Conservation (phyloP, 2,888 invertebrate species). For the Xylocampa areola region DNA sequence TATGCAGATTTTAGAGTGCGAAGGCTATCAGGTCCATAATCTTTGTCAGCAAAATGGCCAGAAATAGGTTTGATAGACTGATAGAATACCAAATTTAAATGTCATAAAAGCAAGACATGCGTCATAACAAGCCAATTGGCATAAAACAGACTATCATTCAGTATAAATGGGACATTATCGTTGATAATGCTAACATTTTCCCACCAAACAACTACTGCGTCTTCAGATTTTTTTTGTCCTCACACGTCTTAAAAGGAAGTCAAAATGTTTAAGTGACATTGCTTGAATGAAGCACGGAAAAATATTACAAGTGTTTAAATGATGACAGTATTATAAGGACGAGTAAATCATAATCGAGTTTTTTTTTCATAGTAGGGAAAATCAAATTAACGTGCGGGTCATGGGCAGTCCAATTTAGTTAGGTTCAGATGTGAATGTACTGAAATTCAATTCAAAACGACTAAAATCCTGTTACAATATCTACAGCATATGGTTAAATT, state of each 20-base stretch:
- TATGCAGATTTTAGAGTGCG: conserved; percentile 47
- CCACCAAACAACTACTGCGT: conserved; percentile 19
- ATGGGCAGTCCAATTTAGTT: too few relatives aligned
- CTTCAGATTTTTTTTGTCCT: background rate
- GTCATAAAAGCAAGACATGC: conserved; percentile 23
- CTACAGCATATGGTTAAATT: too few relatives aligned
- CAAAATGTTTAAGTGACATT: too few relatives aligned
- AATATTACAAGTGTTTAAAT: too few relatives aligned
- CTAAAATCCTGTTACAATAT: too few relatives aligned
- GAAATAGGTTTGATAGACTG: conserved; percentile 28
- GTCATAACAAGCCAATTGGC: conserved; percentile 2
- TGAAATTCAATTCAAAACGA: too few relatives aligned
- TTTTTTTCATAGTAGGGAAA: too few relatives aligned
- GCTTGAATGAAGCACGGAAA: too few relatives aligned
- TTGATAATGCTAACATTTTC: conserved; percentile 16
- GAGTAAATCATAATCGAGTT: too few relatives aligned
- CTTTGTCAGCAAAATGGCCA: conserved; percentile 42
- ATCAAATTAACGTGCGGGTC: too few relatives aligned
- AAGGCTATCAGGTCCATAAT: conserved; percentile 52
- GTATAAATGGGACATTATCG: background rate
- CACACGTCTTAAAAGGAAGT: background rate
- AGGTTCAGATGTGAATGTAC: too few relatives aligned
- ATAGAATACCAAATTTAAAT: conserved; percentile 42
- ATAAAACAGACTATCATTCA: background rate
- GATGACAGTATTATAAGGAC: too few relatives aligned